Conservation (phyloP, 2,113 vertebrate species). For the Syrmaticus mikado region DNA sequence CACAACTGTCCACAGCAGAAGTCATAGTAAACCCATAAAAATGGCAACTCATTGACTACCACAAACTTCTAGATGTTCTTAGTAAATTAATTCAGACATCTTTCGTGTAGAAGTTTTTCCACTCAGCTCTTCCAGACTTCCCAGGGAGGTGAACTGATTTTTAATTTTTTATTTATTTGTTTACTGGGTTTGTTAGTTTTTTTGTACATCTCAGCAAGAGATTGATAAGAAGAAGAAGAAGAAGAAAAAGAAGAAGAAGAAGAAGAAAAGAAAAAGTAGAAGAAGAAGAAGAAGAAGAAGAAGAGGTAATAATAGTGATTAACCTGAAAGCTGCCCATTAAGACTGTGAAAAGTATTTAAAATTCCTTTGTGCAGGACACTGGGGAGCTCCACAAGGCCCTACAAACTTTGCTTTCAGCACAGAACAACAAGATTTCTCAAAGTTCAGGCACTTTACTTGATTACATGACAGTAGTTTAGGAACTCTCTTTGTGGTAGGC, state of each 20-base stretch:
- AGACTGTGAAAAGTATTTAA: not conserved
- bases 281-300: not conserved
- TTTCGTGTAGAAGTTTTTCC: not conserved
- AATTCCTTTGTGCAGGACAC: not conserved
- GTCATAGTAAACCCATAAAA: not conserved
- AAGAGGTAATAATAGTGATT: not conserved
- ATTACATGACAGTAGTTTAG: slow-evolving; percentile 89
- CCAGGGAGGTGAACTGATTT: not conserved
- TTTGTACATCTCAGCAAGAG: too few species aligned
- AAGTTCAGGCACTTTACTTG: slow-evolving; percentile 89
- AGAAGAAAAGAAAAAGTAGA: not conserved
- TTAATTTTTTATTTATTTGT: not conserved
- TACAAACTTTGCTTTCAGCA: slow-evolving; percentile 24
- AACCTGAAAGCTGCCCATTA: not conserved
- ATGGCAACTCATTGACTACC: not conserved
- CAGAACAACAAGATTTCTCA: slow-evolving; percentile 76
- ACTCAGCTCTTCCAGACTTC: accelerated
- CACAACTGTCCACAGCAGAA: not conserved
- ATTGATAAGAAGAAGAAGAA: not conserved
- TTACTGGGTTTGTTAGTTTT: too few species aligned
- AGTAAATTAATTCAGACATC: not conserved
- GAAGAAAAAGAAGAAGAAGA: not conserved
- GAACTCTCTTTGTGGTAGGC: slow-evolving; percentile 86
- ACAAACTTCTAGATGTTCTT: accelerated
- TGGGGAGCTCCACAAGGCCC: not conserved